Percentiles rank a stretch among this genome's conserved stretches.
phyloP scores from a whole-genome alignment of 2,113 vertebrate genomes.

The Henicopernis longicauda region DNA sequence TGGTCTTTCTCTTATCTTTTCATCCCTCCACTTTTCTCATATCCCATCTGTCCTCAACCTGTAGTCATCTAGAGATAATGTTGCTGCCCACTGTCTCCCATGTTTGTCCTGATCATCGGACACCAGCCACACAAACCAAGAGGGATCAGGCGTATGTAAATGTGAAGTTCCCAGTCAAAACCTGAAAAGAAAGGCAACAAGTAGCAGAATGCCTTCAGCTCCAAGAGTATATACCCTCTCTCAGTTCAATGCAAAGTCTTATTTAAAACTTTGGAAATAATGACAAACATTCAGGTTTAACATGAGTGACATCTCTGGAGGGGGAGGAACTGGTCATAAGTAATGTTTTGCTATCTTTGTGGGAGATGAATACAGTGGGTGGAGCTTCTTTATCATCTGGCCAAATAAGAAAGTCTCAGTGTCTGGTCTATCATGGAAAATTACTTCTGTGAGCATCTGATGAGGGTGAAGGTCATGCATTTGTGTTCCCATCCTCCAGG shows the following conservation, averaged over 20 bases:
- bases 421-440: background rate
- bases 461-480: background rate
- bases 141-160: background rate
- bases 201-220: background rate
- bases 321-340: background rate
- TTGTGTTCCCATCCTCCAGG: background rate
- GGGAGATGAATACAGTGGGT: background rate
- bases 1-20: background rate
- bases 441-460: background rate
- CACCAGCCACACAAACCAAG: background rate
- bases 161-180: background rate
- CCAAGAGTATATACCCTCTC: background rate
- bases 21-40: background rate
- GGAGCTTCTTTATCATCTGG: background rate
- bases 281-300: background rate
- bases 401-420: background rate
- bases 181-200: background rate
- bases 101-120: background rate
- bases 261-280: background rate
- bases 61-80: background rate
- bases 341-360: background rate
- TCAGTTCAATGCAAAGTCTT: background rate
- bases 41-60: background rate
- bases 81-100: background rate
- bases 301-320: background rate